Evolutionary conservation across 92 coral and sea anemone genomes (phyloP).

Genomic region (Bergia puertoricense): DNA sequence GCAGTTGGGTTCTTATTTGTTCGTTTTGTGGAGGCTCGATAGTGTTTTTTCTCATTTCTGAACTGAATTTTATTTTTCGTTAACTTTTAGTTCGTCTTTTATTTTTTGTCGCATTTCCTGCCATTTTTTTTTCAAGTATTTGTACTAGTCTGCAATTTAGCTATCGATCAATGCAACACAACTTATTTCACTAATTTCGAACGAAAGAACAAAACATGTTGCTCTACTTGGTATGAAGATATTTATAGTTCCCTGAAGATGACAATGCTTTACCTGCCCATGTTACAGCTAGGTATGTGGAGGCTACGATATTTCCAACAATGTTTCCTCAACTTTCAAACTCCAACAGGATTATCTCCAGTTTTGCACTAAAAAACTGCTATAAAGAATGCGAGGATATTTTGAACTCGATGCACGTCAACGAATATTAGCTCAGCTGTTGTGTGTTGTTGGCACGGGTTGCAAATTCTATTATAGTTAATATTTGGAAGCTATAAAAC

Average conservation of each 20-base stretch:
- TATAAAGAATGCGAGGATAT: neutral
- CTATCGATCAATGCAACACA: neutral
- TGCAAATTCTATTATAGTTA: neutral
- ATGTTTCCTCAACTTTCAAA: neutral
- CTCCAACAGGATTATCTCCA: neutral
- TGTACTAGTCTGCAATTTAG: neutral
- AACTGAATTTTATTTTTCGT: neutral
- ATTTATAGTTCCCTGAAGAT: too few species aligned
- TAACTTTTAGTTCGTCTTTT: too few species aligned
- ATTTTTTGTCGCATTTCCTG: too few species aligned
- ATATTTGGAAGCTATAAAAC: neutral
- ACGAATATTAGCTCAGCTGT: neutral
- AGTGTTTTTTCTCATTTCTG: neutral
- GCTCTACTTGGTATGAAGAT: too few species aligned
- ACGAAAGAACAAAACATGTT: neutral
- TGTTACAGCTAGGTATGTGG: too few species aligned
- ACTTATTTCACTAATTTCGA: neutral
- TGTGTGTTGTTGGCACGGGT: neutral
- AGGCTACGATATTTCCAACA: neutral
- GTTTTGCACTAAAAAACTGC: neutral
- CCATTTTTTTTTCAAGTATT: neutral
- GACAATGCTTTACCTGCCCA: too few species aligned
- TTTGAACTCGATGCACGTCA: neutral
- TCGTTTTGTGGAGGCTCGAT: neutral
- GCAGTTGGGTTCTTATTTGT: neutral